These are phyloP conservation scores for Entomobrya proxima DNA, from an alignment of 2,888 invertebrate genomes.

Conservation along the genomic window DNA sequence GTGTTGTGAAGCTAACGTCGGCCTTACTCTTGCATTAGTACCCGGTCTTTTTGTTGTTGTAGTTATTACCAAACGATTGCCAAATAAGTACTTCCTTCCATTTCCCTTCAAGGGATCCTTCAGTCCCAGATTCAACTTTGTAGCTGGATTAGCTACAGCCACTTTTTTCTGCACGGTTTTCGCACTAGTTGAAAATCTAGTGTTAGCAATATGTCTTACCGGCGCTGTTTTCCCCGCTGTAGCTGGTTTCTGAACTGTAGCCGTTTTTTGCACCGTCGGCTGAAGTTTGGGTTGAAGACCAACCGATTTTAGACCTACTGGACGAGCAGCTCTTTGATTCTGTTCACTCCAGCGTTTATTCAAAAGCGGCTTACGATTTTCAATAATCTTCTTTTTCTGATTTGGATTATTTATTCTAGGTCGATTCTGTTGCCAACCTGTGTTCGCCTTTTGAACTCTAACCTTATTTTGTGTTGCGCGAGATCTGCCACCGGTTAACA, in stretches of 20 bases:
- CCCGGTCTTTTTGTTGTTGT: neutral
- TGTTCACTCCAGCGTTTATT: neutral
- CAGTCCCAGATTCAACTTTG: neutral
- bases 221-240: neutral
- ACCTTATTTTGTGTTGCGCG: neutral
- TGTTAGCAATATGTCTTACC: neutral
- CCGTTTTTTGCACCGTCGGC: neutral
- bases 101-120: neutral
- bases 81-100: neutral
- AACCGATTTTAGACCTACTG: neutral
- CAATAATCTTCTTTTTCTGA: neutral
- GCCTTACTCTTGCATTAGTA: too few relatives aligned
- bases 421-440: neutral
- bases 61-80: neutral
- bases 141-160: neutral
- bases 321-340: neutral
- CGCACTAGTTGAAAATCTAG: neutral
- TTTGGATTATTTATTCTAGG: neutral
- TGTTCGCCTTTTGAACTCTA: neutral
- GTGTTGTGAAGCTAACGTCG: too few relatives aligned
- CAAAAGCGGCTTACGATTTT: neutral
- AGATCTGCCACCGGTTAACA: neutral
- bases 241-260: neutral
- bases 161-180: too few relatives aligned
- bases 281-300: neutral